A percentile compares a stretch with the other conserved stretches of the same genome.
Conservation (phyloP, 2,113 vertebrate genomes). For the Turnix velox region DNA sequence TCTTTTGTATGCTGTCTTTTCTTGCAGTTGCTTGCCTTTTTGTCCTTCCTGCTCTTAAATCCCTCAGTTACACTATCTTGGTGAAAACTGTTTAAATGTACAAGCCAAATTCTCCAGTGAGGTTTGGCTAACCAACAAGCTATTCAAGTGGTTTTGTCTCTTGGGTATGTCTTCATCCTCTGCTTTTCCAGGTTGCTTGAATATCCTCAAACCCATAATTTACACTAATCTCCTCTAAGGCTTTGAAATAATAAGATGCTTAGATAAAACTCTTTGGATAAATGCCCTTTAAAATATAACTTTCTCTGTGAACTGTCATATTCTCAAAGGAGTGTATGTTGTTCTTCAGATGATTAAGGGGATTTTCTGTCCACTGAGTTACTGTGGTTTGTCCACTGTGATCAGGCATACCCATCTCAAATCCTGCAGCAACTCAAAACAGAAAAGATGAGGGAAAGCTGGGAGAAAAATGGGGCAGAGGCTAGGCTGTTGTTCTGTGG, state of each 20-base stretch:
- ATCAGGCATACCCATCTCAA: neutral
- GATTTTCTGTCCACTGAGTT: conserved; percentile 17
- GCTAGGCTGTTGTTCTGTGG: neutral
- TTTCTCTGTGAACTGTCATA: neutral
- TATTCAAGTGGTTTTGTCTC: conserved; percentile 55
- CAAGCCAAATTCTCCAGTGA: conserved; percentile 24
- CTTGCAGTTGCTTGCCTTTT: neutral
- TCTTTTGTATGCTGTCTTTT: neutral
- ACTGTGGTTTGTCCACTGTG: neutral
- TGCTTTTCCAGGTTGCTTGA: conserved; percentile 47
- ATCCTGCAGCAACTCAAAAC: neutral
- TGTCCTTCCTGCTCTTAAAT: conserved; percentile 23
- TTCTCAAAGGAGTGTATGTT: neutral
- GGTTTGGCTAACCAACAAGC: conserved; percentile 29
- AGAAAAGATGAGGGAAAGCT: neutral
- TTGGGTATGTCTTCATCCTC: conserved; percentile 2
- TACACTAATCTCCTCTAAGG: conserved; percentile 28
- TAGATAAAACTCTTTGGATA: conserved; percentile 12
- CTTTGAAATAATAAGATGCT: conserved; percentile 55
- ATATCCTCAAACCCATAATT: conserved; percentile 49
- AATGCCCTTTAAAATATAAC: conserved; percentile 6
- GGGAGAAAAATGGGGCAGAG: neutral
- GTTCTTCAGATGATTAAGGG: neutral
- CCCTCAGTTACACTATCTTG: neutral
- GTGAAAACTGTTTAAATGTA: conserved; percentile 19